A percentile compares a stretch with the other conserved stretches of the same genome.
Evolutionary conservation across 1,140 invertebrate species (phyloP).

Genomic region (Whitmania pigra): DNA sequence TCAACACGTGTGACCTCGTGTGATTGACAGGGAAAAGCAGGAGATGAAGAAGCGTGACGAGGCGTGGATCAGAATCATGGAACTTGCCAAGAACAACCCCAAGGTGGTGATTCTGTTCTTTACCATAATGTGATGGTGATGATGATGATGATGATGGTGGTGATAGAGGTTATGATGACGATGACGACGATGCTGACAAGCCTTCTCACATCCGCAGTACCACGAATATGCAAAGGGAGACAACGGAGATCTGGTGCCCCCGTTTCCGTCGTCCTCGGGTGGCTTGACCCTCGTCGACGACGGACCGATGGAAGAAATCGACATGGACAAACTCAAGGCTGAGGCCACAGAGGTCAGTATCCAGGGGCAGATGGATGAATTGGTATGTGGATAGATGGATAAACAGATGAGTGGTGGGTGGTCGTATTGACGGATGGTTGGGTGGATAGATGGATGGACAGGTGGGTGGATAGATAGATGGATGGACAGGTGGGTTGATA

Average conservation of each 20-base stretch:
- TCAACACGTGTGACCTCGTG: too few species aligned
- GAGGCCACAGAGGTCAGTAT: constrained; percentile 9
- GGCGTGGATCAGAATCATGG: constrained; percentile 35
- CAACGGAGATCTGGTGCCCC: too few species aligned
- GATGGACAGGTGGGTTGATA: too few species aligned
- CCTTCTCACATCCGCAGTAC: too few species aligned
- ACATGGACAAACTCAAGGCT: constrained; percentile 17
- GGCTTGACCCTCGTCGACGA: not conserved
- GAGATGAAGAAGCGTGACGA: constrained; percentile 35
- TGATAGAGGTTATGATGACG: too few species aligned
- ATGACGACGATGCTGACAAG: too few species aligned
- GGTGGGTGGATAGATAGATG: too few species aligned
- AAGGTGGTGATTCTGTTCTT: constrained; percentile 20
- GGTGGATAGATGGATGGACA: too few species aligned
- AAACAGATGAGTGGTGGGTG: not conserved
- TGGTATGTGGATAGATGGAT: not conserved
- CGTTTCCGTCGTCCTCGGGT: too few species aligned
- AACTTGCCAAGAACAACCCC: constrained; percentile 34
- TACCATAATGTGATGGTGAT: not conserved
- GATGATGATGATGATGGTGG: constrained; percentile 2
- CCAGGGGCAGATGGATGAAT: not conserved
- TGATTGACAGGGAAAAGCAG: constrained; percentile 35
- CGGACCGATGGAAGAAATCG: not conserved
- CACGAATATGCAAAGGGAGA: too few species aligned
- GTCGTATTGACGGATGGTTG: too few species aligned